Base-by-base conservation (phyloP, 2,888 invertebrate species). In the Parascotia fuliginaria region DNA sequence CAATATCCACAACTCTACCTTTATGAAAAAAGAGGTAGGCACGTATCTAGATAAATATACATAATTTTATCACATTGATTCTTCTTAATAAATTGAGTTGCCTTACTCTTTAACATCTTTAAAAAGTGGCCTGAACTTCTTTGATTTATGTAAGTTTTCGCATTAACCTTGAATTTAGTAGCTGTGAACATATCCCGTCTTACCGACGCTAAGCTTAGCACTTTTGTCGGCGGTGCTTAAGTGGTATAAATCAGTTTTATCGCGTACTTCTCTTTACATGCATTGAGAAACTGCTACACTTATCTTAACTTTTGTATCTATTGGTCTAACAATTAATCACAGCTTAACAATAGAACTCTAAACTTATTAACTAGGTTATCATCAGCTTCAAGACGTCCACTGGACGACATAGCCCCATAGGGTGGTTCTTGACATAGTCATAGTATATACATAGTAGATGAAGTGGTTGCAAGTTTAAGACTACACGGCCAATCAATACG, bases 231-330 rank as follows among this genome's bases (percentile, higher is more conserved):
- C 34, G 34, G 33, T 63, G 19, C 43, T 38, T 53, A 67, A 56
- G 55, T 48, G 28, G 51, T 64, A 69, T 80, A 78, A 74, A 80
- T 80, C 78, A 77, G 63, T 59, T 70, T 79, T 69, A 78, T 77
- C 68, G 70, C 60, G 46, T 45, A 59, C 60, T 66, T 55, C 42
- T 53, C 45, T 51, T 60, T 70, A 46, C 49, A 58, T 65, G 63
- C 53, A 65, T 57, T 40, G 37, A 6, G 54, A 47, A 47, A 36
- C 31, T 50, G 13, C 46, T 32, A 15, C 22, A 19, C 22, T 49
- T 42, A 42, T 54, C 44, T 34, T 24, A 49, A 62, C 39, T 65
- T 62, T n/a, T 19, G 33, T 50, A 47, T 39, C 14, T 38, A 37
- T 11, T 7, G 22, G 27, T 37, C 32, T 27, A 24, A 5, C 24